phyloP scores from a whole-genome alignment of 2,888 invertebrate genomes.

The Agriopis leucophaearia region DNA sequence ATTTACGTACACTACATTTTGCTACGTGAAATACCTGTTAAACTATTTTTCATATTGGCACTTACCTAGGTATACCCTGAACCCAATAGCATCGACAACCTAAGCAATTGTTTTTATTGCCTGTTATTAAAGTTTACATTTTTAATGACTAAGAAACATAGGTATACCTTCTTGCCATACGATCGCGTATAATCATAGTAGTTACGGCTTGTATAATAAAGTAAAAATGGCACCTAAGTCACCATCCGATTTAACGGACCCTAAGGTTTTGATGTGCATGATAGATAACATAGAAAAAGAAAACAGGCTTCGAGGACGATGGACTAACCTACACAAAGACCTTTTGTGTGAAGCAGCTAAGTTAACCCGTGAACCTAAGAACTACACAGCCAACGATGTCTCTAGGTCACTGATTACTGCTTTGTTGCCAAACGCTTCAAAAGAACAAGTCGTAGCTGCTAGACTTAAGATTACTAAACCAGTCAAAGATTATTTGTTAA shows the following conservation, averaged over 20 bases:
- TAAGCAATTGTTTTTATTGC: no score
- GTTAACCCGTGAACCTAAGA: neutral
- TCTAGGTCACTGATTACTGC: neutral
- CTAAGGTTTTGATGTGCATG: neutral
- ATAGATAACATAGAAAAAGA: conserved; percentile 5
- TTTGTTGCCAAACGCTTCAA: neutral
- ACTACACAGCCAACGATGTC: neutral
- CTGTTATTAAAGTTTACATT: no score
- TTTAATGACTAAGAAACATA: no score
- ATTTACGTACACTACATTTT: no score
- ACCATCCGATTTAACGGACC: neutral
- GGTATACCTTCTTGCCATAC: no score
- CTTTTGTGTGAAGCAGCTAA: neutral
- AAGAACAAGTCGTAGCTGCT: conserved; percentile 3
- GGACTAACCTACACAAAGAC: neutral
- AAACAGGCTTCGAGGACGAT: neutral
- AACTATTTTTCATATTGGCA: no score
- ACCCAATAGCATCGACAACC: no score
- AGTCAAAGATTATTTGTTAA: conserved; percentile 22
- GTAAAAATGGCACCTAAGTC: no score
- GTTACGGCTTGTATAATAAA: no score
- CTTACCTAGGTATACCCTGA: no score
- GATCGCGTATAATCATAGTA: no score
- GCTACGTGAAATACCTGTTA: no score
- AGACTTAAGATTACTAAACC: conserved; percentile 28